Conservation (phyloP, 1,140 invertebrate genomes). For the Bombus pascuorum region DNA sequence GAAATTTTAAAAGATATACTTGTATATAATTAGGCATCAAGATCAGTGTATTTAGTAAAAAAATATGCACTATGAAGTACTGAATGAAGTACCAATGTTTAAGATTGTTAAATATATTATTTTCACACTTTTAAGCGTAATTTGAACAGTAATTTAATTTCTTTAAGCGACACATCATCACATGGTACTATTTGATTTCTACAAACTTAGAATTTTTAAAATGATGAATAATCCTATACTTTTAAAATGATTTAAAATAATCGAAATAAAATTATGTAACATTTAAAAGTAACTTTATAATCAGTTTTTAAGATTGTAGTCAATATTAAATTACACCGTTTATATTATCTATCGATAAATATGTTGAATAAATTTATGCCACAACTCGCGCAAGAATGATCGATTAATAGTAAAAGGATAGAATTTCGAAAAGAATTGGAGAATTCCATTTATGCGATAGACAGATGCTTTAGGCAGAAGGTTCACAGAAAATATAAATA, state of each 20-base stretch:
- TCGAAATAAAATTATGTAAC: not conserved
- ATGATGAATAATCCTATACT: not conserved
- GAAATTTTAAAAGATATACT: not conserved
- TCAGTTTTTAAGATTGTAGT: not conserved
- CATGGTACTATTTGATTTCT: not conserved
- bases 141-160: conserved; percentile 1
- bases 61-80: not conserved
- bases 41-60: not conserved
- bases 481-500: conserved; percentile 30
- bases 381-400: no score
- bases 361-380: not conserved
- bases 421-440: not conserved
- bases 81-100: not conserved
- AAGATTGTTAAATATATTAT: no score
- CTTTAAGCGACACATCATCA: not conserved
- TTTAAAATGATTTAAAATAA: not conserved
- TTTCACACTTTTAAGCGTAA: no score
- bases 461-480: conserved; percentile 17
- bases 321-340: not conserved
- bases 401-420: not conserved
- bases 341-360: not conserved
- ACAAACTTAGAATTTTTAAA: not conserved
- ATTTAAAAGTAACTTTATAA: not conserved
- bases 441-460: conserved; percentile 14
- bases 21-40: not conserved